Base-by-base conservation (phyloP, 1,140 invertebrate species). In the Psix sp. region DNA sequence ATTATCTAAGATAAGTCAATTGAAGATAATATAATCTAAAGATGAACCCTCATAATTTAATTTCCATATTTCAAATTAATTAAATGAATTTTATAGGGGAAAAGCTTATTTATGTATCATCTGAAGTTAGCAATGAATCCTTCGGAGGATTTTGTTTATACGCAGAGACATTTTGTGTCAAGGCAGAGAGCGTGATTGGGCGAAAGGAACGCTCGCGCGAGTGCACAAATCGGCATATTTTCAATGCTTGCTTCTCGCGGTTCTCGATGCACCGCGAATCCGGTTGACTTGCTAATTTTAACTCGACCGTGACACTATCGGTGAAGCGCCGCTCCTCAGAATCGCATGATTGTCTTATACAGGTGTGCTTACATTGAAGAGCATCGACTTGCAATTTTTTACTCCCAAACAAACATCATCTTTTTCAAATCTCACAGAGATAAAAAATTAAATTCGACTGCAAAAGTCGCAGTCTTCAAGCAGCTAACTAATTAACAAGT, bases 231-330 rank as follows among this genome's bases (percentile, higher is more conserved):
- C 43, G 45, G 57, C 24, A 16, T 35, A 49, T 51, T 63, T 63
- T 51, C 26, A 63, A 52, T 45, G 29, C 20, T 46, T 11, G 39
- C 20, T 38, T 29, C 62, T 56, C 35, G 51, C 45, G 38, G 24
- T 57, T 43, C 52, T 67, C 45, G 43, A 57, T 49, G 45, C 45
- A 24, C 52, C 29, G 56, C 52, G 52, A 78, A 79, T 79, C 74
- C 73, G 71, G 73, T 77, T 77, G 77, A 78, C 78, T 81, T 76
- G 80, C 79, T 84, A 82, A 84, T 84, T 82, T 81, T 82, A 84
- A 78, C 78, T 80, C 80, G 80, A 80, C 82, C 82, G 75, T 84
- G 82, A 82, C 82, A 84, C 80, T 77, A 76, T 71, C 68, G 54
- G 60, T 57, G 59, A 73, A 60, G 63, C 74, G 57, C 43, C 43